A percentile compares a stretch with the other conserved stretches of the same genome.
phyloP scores from a whole-genome alignment of 2,888 invertebrate genomes.

The Conchocele bisecta region DNA sequence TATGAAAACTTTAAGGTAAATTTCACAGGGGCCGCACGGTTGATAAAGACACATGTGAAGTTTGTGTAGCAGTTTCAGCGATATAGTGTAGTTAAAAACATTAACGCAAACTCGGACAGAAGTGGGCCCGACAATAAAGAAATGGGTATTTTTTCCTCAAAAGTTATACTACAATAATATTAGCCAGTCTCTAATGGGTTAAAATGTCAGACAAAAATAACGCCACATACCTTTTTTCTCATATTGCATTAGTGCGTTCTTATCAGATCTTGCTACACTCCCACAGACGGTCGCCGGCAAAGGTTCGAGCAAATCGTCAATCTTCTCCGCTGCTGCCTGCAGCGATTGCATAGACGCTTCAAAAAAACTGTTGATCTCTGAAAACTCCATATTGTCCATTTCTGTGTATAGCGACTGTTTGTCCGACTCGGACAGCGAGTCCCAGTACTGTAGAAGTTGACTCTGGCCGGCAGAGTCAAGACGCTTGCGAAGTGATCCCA shows the following conservation, averaged over 20 bases:
- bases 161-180: too few relatives aligned
- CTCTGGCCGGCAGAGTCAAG: constrained; percentile 88
- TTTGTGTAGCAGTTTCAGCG: too few relatives aligned
- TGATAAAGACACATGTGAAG: too few relatives aligned
- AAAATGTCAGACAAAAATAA: too few relatives aligned
- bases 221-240: constrained; percentile 87
- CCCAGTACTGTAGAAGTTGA: constrained; percentile 92
- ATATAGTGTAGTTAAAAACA: too few relatives aligned
- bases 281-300: constrained; percentile 92
- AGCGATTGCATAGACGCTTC: constrained; percentile 77
- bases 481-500: constrained; percentile 51
- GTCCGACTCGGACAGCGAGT: constrained; percentile 87
- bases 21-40: too few relatives aligned
- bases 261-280: constrained; percentile 88
- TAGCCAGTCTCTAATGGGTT: too few relatives aligned
- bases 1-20: too few relatives aligned
- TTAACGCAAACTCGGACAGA: too few relatives aligned
- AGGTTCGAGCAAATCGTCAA: constrained; percentile 92
- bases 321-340: constrained; percentile 84
- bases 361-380: constrained; percentile 89
- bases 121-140: too few relatives aligned
- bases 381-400: constrained; percentile 87
- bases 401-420: constrained; percentile 84
- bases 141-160: too few relatives aligned
- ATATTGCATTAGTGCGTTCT: constrained; percentile 87